phyloP scores from a whole-genome alignment of 2,888 invertebrate species.

The Lasius platythorax region DNA sequence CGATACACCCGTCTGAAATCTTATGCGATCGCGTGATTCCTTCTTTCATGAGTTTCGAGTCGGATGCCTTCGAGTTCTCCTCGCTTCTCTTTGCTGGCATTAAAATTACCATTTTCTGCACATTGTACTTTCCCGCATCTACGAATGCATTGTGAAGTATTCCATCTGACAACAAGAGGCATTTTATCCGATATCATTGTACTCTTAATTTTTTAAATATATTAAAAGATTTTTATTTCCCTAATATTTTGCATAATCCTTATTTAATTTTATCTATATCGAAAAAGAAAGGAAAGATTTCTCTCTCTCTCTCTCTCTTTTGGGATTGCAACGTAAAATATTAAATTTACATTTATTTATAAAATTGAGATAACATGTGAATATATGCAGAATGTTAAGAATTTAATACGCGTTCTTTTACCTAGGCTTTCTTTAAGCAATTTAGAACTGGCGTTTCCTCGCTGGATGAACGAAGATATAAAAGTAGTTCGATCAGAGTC shows the following conservation, averaged over 20 bases:
- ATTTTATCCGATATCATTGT: not conserved
- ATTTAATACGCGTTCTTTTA: not conserved
- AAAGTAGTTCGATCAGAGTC: constrained; percentile 10
- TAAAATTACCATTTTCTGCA: constrained; percentile 65
- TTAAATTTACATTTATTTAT: not conserved
- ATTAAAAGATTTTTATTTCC: not conserved
- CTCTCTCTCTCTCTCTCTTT: not conserved
- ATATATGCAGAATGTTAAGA: not conserved
- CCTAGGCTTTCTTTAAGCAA: not conserved
- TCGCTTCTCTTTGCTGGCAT: constrained; percentile 64
- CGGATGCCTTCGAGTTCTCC: constrained; percentile 40
- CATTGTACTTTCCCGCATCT: constrained; percentile 21
- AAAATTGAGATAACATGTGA: not conserved
- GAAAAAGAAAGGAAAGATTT: no score
- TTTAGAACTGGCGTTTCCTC: not conserved
- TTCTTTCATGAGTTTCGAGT: constrained; percentile 61
- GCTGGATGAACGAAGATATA: not conserved
- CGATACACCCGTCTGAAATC: constrained; percentile 64
- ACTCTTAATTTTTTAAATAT: not conserved
- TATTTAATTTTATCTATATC: not conserved
- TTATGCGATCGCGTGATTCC: constrained; percentile 72
- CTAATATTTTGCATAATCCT: not conserved
- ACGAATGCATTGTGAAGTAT: constrained; percentile 16
- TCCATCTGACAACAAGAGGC: not conserved
- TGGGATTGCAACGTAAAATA: not conserved